Evolutionary conservation across 2,797 vertebrate genomes (phyloP), one percentile per base, ranked within the genome.

Genomic region (Gadopsis bispinosus): DNA sequence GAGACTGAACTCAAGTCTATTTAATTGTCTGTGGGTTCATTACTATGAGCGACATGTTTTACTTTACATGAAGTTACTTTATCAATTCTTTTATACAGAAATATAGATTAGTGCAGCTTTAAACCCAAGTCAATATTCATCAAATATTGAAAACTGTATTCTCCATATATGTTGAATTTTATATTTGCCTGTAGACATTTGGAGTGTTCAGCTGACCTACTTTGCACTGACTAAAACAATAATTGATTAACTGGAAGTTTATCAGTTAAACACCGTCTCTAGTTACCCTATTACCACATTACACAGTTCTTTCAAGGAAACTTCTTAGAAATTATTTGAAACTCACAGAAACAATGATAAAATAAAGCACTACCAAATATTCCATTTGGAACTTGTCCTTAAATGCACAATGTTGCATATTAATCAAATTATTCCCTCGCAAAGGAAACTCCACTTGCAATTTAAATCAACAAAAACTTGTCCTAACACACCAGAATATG

Each of bases 321-420:
- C 51, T 4, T 71, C 9, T 64, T 29, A 48, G 16, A 85, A 63
- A 59, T 54, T n/a, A 63, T 43, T 62, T 3, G 0, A n/a, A 75
- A 73, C 64, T 31, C 17, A 64, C 33, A 67, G 17, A 73, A 53
- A 16, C 39, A 37, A 14, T 55, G 12, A 62, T 61, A 59, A 51
- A 73, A 61, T 6, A 53, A 81, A 70, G 54, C 55, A 12, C 66
- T 63, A 56, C 39, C 1, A 4, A 81, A 70, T 53, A 70, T 50
- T 67, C 51, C 14, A 0, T 76, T 60, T 37, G 47, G 16, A 54
- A 11, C 20, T 35, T 0, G 4, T 56, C 29, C 8, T 63, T 54
- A 5, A 68, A 67, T 39, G 5, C 48, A 37, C 3, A 70, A 37
- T 31, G 4, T 47, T 53, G 17, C 29, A 43, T 62, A 69, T 56